Percentiles rank a stretch among this genome's conserved stretches.
Evolutionary conservation across 1,140 invertebrate genomes (phyloP).

Genomic region (Protaetia brevitarsis): DNA sequence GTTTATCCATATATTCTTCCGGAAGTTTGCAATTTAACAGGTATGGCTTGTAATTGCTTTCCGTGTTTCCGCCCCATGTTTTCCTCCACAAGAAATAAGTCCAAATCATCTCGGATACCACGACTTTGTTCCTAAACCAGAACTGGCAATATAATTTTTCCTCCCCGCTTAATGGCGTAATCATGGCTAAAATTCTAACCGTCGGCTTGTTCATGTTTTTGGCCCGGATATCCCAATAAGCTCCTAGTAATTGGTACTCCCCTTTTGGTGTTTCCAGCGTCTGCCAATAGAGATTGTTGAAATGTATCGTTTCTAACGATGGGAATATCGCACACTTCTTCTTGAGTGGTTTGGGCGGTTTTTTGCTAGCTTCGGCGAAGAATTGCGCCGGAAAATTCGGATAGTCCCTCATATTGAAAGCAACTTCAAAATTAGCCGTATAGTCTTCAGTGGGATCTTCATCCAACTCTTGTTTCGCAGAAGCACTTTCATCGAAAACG

Average conservation of each 20-base stretch:
- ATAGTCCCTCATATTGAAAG: background rate
- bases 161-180: constrained; percentile 77
- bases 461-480: no score
- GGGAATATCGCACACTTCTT: constrained; percentile 75
- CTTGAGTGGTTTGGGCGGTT: constrained; percentile 52
- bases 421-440: no score
- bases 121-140: constrained; percentile 78
- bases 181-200: constrained; percentile 81
- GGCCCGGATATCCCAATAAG: constrained; percentile 78
- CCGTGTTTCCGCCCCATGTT: constrained; percentile 89
- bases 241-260: constrained; percentile 82
- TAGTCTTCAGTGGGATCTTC: background rate
- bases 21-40: constrained; percentile 82
- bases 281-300: constrained; percentile 89
- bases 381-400: background rate
- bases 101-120: constrained; percentile 68
- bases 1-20: constrained; percentile 62
- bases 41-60: constrained; percentile 85
- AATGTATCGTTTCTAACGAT: constrained; percentile 79
- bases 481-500: no score
- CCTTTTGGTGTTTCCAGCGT: constrained; percentile 72
- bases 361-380: background rate
- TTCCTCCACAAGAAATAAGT: constrained; percentile 90
- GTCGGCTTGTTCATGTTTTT: constrained; percentile 72
- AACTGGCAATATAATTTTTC: constrained; percentile 80